Base-by-base conservation (phyloP, 2,888 invertebrate genomes). In the Megalurothrips usitatus region DNA sequence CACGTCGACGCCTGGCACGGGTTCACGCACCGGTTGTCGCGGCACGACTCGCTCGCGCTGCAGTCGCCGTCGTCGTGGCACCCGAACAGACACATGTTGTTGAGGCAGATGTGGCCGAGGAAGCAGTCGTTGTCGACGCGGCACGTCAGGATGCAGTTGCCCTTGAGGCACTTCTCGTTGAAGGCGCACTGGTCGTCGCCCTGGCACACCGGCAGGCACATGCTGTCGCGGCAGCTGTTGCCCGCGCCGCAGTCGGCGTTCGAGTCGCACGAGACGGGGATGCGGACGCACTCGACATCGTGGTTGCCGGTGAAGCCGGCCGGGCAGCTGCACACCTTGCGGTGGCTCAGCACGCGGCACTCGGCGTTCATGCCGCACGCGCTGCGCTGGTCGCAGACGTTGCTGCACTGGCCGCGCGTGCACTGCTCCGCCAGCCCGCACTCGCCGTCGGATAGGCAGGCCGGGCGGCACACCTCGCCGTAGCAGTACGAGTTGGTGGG, bases 121-220 rank as follows among this genome's bases (percentile, higher is more conserved):
- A 96, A 96, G 85, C 96, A 97, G 85, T 97, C 96, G 85, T 96
- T 95, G 86, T 96, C 96, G 0, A 96, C 92, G 79, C 96, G 92
- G 86, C 97, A 97, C 4, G 96, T 96, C 82, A 96, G 92, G 85
- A 95, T 91, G 86, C 96, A 97, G 85, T 92, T 92, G 84, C 93
- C 94, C 85, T 91, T 90, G 12, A 94, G 88, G 87, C 97, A 97
- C 87, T 95, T 94, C 88, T 97, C 97, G 86, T 97, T 97, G 82
- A 94, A 90, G 4, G 96, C 96, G 86, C 97, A 97, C 83, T 94
- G 92, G 84, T 93, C 92, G 86, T 97, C 96, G 23, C 87, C 89
- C 58, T 88, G 88, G 86, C 97, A 97, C 79, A 89, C 89, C 8
- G 95, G 94, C 82, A 94, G 88, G 86, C 97, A 97, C 87, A 95